These are phyloP conservation scores for Knipowitschia caucasica DNA, from an alignment of 2,797 vertebrate genomes.

Conservation along the genomic window DNA sequence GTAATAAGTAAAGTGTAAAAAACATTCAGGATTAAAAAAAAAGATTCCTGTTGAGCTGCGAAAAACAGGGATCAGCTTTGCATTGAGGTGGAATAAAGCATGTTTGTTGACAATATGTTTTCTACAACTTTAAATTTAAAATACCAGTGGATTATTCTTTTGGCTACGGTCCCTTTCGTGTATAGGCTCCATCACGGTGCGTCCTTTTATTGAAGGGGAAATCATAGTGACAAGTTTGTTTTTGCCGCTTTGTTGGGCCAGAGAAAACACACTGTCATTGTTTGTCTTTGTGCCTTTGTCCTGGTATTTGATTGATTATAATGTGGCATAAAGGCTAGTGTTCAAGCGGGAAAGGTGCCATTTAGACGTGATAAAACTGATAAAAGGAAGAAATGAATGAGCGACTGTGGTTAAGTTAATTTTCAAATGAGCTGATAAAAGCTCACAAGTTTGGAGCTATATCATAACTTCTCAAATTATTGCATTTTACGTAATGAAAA, in stretches of 20 bases:
- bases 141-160: too few species aligned
- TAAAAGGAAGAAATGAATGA: slow-evolving; percentile 15
- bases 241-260: slow-evolving; percentile 53
- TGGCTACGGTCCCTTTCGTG: slow-evolving; percentile 31
- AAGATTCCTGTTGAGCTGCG: slow-evolving; percentile 55
- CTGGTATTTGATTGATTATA: slow-evolving; percentile 45
- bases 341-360: slow-evolving; percentile 26
- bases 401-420: slow-evolving; percentile 15
- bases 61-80: slow-evolving; percentile 44
- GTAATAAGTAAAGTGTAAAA: slow-evolving; percentile 76
- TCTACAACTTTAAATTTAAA: too few species aligned
- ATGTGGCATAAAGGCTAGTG: slow-evolving; percentile 40
- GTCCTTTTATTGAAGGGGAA: slow-evolving; percentile 58
- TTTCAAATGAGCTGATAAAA: not conserved
- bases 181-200: slow-evolving; percentile 42
- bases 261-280: slow-evolving; percentile 63
- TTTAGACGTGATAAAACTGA: slow-evolving; percentile 23
- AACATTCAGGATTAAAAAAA: slow-evolving; percentile 68
- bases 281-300: slow-evolving; percentile 42
- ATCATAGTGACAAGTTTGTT: slow-evolving; percentile 66
- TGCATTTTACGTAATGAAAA: too few species aligned
- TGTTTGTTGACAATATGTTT: not conserved
- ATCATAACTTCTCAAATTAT: too few species aligned
- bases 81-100: not conserved
- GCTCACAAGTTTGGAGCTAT: not conserved